Conservation (phyloP, 2,113 vertebrate species). For the Caranx melampygus region DNA sequence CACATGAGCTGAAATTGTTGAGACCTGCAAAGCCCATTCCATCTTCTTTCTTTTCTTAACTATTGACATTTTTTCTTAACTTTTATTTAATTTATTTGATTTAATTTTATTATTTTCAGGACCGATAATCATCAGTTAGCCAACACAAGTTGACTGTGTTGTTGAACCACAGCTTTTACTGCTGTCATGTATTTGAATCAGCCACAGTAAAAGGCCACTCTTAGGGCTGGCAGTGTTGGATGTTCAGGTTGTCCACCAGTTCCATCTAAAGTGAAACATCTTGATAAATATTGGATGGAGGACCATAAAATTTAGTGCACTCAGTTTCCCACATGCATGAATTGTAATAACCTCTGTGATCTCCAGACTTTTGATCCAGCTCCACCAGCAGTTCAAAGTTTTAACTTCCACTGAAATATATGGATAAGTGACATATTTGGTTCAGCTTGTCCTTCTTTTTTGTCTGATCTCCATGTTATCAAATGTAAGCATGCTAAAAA, state of each 20-base stretch:
- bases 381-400: neutral
- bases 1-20: conserved; percentile 17
- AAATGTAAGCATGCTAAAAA: neutral
- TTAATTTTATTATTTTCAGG: neutral
- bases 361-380: neutral
- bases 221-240: too few relatives aligned
- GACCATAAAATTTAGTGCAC: too few relatives aligned
- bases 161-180: neutral
- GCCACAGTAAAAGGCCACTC: too few relatives aligned
- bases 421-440: neutral
- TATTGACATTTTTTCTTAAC: neutral
- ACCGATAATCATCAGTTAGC: neutral
- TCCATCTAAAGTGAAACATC: too few relatives aligned
- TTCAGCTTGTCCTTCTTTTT: neutral
- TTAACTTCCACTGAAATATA: neutral
- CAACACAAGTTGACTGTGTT: neutral
- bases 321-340: too few relatives aligned
- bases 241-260: too few relatives aligned
- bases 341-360: too few relatives aligned
- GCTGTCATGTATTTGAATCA: too few relatives aligned
- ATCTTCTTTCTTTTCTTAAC: too few relatives aligned
- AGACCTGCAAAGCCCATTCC: neutral
- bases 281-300: too few relatives aligned
- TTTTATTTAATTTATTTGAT: too few relatives aligned
- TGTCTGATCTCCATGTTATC: neutral